Base-by-base conservation (phyloP, 2,113 vertebrate genomes). In the Eidolon helvum region DNA sequence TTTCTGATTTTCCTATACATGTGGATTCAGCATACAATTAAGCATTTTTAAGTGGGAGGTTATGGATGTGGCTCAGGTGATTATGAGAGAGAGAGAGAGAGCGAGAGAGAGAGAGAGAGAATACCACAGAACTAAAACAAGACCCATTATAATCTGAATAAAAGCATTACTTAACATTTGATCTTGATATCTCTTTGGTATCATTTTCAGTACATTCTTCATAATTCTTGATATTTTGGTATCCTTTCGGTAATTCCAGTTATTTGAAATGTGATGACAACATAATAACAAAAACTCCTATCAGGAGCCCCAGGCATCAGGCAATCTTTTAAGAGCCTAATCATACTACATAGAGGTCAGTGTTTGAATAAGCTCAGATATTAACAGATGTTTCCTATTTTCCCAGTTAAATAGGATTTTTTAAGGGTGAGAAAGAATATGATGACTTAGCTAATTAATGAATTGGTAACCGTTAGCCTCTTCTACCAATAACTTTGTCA, bases 371-470 rank as follows among this genome's bases (percentile, higher is more conserved):
- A 75, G 61, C 91, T 79, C 22, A 91, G 30, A 38, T 50, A 82
- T 0, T 89, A 89, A 89, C 33, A 94, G 71, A 80, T 89, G 9
- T 65, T 92, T 94, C 26, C 26, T 87, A 83, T 74, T 96, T 96
- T 87, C 43, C 33, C 50, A 90, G 65, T 90, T 93, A 90, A 84
- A 87, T 1, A 66, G 19, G 38, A 53, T 40, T 71, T 82, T 71
- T 87, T 53, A 84, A 87, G 15, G 85, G 61, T 65, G 68, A 19
- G 18, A 66, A 45, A 90, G 5, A 78, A 14, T 89, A 43, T 53
- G 71, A 48, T 55, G 24, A 66, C 35, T 90, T 82, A 77, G 35
- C 10, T 82, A 82, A 95, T 79, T 84, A 88, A 80, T 57, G 10
- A 86, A 86, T 0, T 90, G 12, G 68, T 80, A 71, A 90, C 66